phyloP scores from a whole-genome alignment of 2,113 vertebrate genomes.

The Oryzias javanicus region DNA sequence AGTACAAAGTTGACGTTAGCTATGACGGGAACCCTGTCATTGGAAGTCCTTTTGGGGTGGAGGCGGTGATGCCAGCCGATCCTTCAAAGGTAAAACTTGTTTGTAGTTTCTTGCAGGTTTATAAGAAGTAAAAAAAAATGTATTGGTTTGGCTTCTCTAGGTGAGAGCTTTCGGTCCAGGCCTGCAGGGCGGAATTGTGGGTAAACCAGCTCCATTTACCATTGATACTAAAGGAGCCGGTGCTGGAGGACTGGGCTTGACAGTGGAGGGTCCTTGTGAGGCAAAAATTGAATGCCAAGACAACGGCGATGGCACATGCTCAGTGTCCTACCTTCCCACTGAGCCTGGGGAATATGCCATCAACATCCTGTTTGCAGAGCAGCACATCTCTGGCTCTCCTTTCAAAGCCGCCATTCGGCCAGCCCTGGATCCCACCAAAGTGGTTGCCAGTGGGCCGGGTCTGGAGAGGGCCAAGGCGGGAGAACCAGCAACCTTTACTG shows the following conservation, averaged over 20 bases:
- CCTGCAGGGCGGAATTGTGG: constrained; percentile 85
- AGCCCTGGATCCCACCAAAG: constrained; percentile 86
- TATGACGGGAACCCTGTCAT: constrained; percentile 91
- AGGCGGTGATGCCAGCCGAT: constrained; percentile 89
- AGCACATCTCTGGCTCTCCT: constrained; percentile 91
- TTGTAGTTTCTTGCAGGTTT: constrained; percentile 10
- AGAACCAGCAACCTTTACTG: constrained; percentile 84
- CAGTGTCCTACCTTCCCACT: constrained; percentile 89
- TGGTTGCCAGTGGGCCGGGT: constrained; percentile 87
- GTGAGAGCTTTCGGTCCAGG: constrained; percentile 89
- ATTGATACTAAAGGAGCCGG: constrained; percentile 91
- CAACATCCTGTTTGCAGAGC: constrained; percentile 87
- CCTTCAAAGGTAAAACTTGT: constrained; percentile 84
- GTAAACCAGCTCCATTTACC: constrained; percentile 85
- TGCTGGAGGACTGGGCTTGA: constrained; percentile 86
- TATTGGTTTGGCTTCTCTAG: constrained; percentile 57
- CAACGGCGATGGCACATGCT: constrained; percentile 88
- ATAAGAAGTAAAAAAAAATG: neutral
- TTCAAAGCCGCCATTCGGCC: constrained; percentile 84
- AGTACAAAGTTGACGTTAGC: constrained; percentile 90
- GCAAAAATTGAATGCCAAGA: constrained; percentile 93
- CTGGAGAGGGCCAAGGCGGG: constrained; percentile 84
- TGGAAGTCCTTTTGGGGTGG: constrained; percentile 90
- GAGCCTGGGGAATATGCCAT: constrained; percentile 87
- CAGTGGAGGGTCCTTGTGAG: constrained; percentile 89